A percentile compares a stretch with the other conserved stretches of the same genome.
phyloP scores from a whole-genome alignment of 2,888 invertebrate species.

The Stenodema calcarata region DNA sequence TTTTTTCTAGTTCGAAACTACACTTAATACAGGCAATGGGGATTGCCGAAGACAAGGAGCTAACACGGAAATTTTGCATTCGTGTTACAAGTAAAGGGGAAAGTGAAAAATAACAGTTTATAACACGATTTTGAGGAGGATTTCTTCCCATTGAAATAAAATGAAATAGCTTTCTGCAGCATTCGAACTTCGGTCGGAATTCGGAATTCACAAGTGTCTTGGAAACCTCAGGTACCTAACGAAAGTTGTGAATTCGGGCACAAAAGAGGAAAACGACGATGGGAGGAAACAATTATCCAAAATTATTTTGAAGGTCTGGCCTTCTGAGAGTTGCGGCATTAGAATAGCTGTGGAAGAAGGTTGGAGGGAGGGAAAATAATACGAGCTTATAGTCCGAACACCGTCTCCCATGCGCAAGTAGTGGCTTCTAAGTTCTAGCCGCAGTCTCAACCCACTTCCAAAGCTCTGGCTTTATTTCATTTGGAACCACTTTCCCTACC shows the following conservation, averaged over 20 bases:
- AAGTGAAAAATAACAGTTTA: too few species aligned
- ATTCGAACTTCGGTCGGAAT: not conserved
- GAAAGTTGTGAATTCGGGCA: not conserved
- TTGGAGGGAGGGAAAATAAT: not conserved
- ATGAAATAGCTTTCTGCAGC: not conserved
- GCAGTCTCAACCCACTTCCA: not conserved
- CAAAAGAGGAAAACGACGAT: not conserved
- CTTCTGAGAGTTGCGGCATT: not conserved
- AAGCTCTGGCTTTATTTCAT: constrained; percentile 31
- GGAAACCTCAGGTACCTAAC: not conserved
- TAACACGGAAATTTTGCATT: too few species aligned
- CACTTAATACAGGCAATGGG: too few species aligned
- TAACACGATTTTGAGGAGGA: too few species aligned
- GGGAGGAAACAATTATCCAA: not conserved
- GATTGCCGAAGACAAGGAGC: too few species aligned
- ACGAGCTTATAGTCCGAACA: not conserved
- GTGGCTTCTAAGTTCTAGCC: not conserved
- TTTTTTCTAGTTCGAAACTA: too few species aligned
- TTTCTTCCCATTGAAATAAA: not conserved
- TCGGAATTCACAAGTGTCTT: not conserved
- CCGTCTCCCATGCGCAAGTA: not conserved
- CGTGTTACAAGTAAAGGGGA: too few species aligned
- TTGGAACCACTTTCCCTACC: not conserved
- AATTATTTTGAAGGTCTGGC: not conserved
- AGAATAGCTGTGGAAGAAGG: not conserved